Conservation (phyloP, 2,888 invertebrate genomes). For the Sphecodes monilicornis region DNA sequence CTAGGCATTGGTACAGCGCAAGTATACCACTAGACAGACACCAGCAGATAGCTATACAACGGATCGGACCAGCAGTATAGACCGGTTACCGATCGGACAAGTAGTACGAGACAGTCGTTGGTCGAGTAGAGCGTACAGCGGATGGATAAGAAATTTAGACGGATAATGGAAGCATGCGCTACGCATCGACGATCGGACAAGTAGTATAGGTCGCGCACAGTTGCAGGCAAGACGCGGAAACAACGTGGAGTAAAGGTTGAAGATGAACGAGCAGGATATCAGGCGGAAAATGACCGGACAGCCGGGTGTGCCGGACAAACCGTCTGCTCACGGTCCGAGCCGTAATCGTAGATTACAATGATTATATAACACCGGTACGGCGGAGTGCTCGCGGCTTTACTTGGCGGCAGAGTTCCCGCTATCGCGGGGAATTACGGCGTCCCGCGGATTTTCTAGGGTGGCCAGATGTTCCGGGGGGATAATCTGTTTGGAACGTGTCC, state of each 20-base stretch:
- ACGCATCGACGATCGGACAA: no score
- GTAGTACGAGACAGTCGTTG: no score
- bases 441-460: not conserved
- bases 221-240: not conserved
- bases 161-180: no score
- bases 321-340: not conserved
- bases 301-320: not conserved
- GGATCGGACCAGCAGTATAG: no score
- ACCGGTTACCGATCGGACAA: no score
- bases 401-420: not conserved
- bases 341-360: not conserved
- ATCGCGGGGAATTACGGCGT: not conserved
- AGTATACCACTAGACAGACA: no score
- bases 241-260: not conserved
- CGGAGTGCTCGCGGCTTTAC: not conserved
- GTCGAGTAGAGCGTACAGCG: no score
- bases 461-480: constrained; percentile 1
- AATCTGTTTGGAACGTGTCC: constrained; percentile 1
- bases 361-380: not conserved
- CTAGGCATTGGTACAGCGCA: no score
- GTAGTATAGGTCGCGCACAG: not conserved
- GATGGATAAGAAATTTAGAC: no score
- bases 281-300: not conserved
- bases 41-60: no score
- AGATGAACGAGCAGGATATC: not conserved